Conservation (phyloP, 2,113 vertebrate species). For the Rissa tridactyla region DNA sequence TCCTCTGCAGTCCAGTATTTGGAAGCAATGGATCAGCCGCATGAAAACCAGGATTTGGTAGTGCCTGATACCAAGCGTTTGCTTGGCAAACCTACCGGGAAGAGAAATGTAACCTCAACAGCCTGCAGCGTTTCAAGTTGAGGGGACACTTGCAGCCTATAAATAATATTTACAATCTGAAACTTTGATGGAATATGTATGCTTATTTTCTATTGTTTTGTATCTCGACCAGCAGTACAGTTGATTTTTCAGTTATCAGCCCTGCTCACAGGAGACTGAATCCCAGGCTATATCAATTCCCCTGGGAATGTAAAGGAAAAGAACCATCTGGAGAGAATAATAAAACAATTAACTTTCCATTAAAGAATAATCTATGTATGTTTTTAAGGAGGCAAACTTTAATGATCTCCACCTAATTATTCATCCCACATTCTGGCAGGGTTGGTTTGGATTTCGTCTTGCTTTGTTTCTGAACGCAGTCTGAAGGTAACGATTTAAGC, state of each 20-base stretch:
- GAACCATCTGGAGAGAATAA: conserved; percentile 80
- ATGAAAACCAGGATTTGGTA: neutral
- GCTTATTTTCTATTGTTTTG: neutral
- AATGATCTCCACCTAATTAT: conserved; percentile 66
- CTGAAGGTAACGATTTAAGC: neutral
- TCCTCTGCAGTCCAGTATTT: neutral
- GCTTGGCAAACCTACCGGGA: neutral
- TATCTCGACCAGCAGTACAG: neutral
- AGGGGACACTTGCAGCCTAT: neutral
- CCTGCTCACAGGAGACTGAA: neutral
- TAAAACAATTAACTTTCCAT: conserved; percentile 80
- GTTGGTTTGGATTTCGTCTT: neutral
- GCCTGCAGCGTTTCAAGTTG: neutral
- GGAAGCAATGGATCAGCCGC: neutral
- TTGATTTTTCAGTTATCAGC: neutral
- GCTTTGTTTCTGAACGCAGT: neutral
- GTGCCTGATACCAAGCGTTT: neutral
- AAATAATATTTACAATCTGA: neutral
- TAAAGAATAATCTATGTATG: conserved; percentile 80
- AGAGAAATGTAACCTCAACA: neutral
- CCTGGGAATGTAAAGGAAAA: conserved; percentile 66
- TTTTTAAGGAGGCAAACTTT: conserved; percentile 73
- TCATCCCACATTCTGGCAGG: conserved; percentile 24
- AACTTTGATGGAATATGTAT: neutral
- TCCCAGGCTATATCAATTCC: conserved; percentile 55